Evolutionary conservation across 1,140 invertebrate species (phyloP).

Genomic region (Maniola jurtina): DNA sequence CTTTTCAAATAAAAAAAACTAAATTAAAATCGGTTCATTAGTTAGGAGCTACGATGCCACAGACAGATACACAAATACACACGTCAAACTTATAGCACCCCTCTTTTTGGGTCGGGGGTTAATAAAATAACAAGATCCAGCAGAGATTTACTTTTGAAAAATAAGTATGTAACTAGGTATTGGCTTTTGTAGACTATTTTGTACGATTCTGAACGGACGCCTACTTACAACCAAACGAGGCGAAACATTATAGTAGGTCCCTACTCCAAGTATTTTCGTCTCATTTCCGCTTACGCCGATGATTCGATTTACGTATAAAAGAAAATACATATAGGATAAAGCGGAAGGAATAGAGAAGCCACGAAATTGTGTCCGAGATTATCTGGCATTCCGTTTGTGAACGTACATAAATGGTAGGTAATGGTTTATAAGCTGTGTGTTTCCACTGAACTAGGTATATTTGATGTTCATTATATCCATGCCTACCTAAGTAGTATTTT

Average conservation of each 20-base stretch:
- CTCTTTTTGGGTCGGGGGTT: too few relatives aligned
- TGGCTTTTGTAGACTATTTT: neutral
- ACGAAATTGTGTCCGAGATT: conserved; percentile 25
- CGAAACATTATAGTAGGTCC: conserved; percentile 1
- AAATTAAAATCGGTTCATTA: too few relatives aligned
- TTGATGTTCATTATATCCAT: neutral
- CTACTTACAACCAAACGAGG: neutral
- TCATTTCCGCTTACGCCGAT: conserved; percentile 16
- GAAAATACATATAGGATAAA: conserved; percentile 19
- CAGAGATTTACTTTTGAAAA: too few relatives aligned
- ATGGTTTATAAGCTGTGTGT: neutral
- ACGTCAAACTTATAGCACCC: too few relatives aligned
- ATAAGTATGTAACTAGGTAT: too few relatives aligned
- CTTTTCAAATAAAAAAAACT: too few relatives aligned
- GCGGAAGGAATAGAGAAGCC: conserved; percentile 17
- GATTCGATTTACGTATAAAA: conserved; percentile 26
- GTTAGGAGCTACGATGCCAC: too few relatives aligned
- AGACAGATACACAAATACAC: too few relatives aligned
- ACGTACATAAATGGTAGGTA: neutral
- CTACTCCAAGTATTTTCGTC: neutral
- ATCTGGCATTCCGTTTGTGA: conserved; percentile 13
- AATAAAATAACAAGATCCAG: too few relatives aligned
- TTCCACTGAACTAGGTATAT: neutral
- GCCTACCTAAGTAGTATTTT: too few relatives aligned
- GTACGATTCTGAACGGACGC: neutral